Conservation (phyloP, 2,888 invertebrate species). For the Thymelicus acteon region DNA sequence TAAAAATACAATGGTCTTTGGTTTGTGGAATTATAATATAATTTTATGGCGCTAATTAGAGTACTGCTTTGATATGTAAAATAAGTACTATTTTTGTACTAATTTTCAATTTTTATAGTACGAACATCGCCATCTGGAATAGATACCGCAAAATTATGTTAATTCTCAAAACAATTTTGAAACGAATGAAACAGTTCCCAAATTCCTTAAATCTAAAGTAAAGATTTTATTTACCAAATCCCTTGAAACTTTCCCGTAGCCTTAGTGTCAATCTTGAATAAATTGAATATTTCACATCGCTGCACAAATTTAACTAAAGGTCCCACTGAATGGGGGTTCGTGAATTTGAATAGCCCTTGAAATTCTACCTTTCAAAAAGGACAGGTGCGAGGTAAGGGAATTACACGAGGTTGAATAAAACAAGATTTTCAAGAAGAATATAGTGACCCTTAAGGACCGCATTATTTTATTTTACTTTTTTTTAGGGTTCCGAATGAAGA, state of each 20-base stretch:
- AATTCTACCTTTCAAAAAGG: slow-evolving; percentile 49
- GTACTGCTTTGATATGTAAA: too few species aligned
- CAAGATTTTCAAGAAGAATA: slow-evolving; percentile 3
- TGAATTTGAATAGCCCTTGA: slow-evolving; percentile 49
- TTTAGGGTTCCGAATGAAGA: too few species aligned
- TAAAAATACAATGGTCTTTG: too few species aligned
- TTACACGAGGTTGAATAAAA: slow-evolving; percentile 16
- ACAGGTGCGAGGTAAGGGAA: slow-evolving; percentile 45
- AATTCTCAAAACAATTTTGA: not conserved
- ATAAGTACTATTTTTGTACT: too few species aligned
- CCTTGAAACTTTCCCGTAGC: not conserved
- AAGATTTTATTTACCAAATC: slow-evolving; percentile 12
- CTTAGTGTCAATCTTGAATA: slow-evolving; percentile 18
- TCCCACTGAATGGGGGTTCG: slow-evolving; percentile 41
- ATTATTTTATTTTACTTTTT: slow-evolving; percentile 1
- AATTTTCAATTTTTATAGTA: not conserved
- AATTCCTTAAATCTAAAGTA: not conserved
- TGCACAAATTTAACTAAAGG: slow-evolving; percentile 48
- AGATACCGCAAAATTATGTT: too few species aligned
- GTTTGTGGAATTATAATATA: too few species aligned
- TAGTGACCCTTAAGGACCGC: slow-evolving; percentile 1
- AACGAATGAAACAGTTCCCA: not conserved
- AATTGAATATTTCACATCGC: slow-evolving; percentile 40
- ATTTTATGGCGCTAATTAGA: too few species aligned
- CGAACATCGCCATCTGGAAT: not conserved